A percentile compares a stretch with the other conserved stretches of the same genome.
These are phyloP conservation scores for Sakesphorus luctuosus DNA, from an alignment of 2,113 vertebrate genomes.

Conservation along the genomic window DNA sequence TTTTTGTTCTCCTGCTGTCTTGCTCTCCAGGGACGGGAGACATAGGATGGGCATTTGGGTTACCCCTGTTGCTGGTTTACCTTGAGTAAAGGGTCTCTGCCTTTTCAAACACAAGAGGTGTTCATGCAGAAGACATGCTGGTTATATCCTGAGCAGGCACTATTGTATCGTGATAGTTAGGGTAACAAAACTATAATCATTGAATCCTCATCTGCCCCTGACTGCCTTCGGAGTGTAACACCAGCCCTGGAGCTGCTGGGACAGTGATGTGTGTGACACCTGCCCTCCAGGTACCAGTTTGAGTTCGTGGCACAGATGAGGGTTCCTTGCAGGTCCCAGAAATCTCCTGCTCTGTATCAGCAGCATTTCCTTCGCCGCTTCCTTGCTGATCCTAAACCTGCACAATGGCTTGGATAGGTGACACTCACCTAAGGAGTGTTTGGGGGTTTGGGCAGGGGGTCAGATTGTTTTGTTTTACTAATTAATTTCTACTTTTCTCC, in stretches of 20 bases:
- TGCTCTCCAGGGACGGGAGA: neutral
- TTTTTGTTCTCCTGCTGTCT: neutral
- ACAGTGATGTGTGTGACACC: neutral
- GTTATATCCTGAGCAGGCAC: neutral
- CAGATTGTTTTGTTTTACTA: neutral
- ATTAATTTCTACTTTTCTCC: neutral
- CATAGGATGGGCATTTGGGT: neutral
- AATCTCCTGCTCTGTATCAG: neutral
- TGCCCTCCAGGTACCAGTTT: neutral
- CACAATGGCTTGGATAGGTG: neutral
- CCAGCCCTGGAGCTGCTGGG: neutral
- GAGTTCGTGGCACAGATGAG: neutral
- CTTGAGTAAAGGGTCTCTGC: neutral
- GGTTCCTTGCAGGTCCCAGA: rapidly evolving
- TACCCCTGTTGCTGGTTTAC: neutral
- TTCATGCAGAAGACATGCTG: neutral
- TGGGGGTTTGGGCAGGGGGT: neutral
- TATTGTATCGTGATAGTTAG: rapidly evolving
- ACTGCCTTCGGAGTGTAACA: neutral
- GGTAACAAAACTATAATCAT: rapidly evolving
- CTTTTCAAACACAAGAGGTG: neutral
- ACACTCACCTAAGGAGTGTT: neutral
- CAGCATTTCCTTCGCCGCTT: neutral
- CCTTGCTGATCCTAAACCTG: neutral
- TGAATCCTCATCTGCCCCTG: neutral